These are phyloP conservation scores for Mactromeris polynyma DNA, from an alignment of 2,888 invertebrate genomes.

Conservation along the genomic window DNA sequence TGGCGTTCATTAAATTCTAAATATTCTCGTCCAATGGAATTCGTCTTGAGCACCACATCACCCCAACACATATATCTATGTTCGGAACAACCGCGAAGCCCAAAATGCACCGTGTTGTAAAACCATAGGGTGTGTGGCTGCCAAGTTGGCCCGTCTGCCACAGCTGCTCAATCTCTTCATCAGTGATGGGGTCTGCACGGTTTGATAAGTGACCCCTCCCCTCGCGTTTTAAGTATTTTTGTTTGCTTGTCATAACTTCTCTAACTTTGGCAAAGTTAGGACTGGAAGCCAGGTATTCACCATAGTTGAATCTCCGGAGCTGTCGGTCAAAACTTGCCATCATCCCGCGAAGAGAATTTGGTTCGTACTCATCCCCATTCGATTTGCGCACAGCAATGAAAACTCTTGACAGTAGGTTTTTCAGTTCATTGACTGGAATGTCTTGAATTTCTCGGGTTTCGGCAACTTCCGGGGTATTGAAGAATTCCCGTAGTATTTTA, in stretches of 20 bases:
- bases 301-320: not conserved
- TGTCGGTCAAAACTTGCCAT: conserved; percentile 3
- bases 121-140: conserved; percentile 49
- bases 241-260: not conserved
- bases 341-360: too few species aligned
- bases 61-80: conserved; percentile 56
- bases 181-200: conserved; percentile 30
- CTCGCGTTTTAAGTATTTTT: not conserved
- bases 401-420: too few species aligned
- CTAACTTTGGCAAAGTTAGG: not conserved
- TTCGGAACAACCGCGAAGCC: conserved; percentile 30
- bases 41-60: conserved; percentile 31
- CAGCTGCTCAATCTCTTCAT: conserved; percentile 15
- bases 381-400: too few species aligned
- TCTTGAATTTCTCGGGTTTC: too few species aligned
- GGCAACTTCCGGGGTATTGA: not conserved
- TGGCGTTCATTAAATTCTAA: conserved; percentile 48
- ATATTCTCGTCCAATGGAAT: conserved; percentile 42
- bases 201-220: conserved; percentile 47
- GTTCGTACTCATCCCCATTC: too few species aligned
- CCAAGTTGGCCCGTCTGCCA: conserved; percentile 50
- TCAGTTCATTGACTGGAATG: too few species aligned
- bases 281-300: not conserved
- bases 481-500: too few species aligned
- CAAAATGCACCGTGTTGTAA: not conserved